These are phyloP conservation scores for Ridgeia piscesae DNA, from an alignment of 1,140 invertebrate genomes.

Conservation along the genomic window DNA sequence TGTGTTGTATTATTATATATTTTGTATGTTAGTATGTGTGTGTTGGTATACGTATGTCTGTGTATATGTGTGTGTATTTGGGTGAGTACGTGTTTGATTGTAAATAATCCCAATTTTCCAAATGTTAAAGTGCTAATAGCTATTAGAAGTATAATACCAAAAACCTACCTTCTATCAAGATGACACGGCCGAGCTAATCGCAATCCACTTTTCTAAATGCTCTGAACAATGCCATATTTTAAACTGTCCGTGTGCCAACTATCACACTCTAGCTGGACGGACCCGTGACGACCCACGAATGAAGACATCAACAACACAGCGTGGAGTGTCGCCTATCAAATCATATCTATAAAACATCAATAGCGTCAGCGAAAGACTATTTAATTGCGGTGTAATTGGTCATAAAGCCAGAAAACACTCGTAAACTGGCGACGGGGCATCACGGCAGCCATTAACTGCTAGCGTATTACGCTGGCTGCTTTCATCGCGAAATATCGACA, in stretches of 20 bases:
- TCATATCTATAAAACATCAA: not conserved
- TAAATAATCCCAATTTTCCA: too few species aligned
- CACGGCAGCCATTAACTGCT: not conserved
- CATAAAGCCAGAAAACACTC: not conserved
- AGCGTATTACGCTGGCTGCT: not conserved
- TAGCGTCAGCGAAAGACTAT: not conserved
- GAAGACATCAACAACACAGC: not conserved
- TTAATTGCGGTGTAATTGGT: not conserved
- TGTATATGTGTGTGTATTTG: too few species aligned
- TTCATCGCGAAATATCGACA: not conserved
- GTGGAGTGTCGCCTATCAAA: not conserved
- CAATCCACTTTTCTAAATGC: not conserved
- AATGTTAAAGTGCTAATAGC: not conserved
- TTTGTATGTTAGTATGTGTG: too few species aligned
- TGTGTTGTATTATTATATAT: too few species aligned
- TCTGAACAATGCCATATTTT: not conserved
- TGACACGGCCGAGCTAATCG: not conserved
- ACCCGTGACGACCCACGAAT: not conserved
- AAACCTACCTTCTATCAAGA: not conserved
- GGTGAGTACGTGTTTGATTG: too few species aligned
- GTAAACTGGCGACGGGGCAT: not conserved
- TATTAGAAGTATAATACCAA: not conserved
- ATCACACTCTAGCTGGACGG: not conserved
- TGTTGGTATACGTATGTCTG: too few species aligned
- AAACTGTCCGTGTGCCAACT: not conserved